Evolutionary conservation across 2,113 vertebrate species (phyloP).

Genomic region (Petrocephalus microphthalmus): DNA sequence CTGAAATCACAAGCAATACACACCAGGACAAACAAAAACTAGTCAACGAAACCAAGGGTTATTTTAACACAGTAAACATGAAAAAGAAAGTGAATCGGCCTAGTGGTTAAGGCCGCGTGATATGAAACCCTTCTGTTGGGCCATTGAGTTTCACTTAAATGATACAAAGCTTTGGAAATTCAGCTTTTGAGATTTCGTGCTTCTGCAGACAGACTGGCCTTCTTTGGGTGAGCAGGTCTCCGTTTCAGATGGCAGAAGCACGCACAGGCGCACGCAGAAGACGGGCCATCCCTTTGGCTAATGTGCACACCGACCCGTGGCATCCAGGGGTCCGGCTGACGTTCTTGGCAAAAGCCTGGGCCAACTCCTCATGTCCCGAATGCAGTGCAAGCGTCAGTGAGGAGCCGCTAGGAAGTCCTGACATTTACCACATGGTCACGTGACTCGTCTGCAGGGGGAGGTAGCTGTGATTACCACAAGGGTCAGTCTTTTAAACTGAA

Average conservation of each 20-base stretch:
- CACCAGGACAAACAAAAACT: neutral
- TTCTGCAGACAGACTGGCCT: neutral
- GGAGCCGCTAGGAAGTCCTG: neutral
- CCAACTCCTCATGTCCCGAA: neutral
- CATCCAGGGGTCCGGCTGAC: neutral
- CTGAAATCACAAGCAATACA: neutral
- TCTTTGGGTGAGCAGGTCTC: neutral
- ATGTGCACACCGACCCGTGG: neutral
- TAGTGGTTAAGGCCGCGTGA: neutral
- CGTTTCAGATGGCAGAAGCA: neutral
- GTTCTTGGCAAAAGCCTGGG: neutral
- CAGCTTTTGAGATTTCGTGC: neutral
- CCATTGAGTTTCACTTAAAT: neutral
- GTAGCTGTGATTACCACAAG: neutral
- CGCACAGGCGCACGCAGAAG: neutral
- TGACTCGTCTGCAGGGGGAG: neutral
- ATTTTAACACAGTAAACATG: neutral
- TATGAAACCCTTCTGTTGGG: neutral
- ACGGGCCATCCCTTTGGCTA: neutral
- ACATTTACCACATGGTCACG: neutral
- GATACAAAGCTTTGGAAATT: neutral
- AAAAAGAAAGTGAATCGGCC: neutral
- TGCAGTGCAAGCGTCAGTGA: neutral
- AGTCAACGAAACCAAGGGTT: neutral
- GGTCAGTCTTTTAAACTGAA: constrained; percentile 30